Evolutionary conservation across 2,888 invertebrate genomes (phyloP).

Genomic region (Drosophila niveifrons): DNA sequence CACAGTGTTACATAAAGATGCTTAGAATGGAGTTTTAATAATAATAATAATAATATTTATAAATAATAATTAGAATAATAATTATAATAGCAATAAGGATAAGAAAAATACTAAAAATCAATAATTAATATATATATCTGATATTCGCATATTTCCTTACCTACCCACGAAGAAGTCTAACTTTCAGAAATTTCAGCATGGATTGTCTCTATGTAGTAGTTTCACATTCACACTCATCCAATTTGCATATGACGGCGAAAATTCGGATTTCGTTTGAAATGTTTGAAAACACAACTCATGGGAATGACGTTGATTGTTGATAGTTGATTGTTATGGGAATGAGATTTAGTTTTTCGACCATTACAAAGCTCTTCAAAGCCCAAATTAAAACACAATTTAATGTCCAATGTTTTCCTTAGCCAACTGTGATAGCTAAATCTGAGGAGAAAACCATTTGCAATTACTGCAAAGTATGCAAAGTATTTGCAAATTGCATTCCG

Average conservation of each 20-base stretch:
- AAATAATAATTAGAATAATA: too few relatives aligned
- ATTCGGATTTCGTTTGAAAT: slow-evolving; percentile 35
- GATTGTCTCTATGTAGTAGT: slow-evolving; percentile 46
- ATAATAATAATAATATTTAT: too few relatives aligned
- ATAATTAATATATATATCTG: too few relatives aligned
- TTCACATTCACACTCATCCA: slow-evolving; percentile 61
- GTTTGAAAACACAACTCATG: slow-evolving; percentile 45
- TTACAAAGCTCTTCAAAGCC: background rate
- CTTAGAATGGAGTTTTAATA: too few relatives aligned
- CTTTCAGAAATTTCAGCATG: slow-evolving; percentile 14
- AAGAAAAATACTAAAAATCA: too few relatives aligned
- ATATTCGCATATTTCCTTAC: background rate
- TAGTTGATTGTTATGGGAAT: slow-evolving; percentile 49
- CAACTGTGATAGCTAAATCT: background rate
- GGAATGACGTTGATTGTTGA: slow-evolving; percentile 61
- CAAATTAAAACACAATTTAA: background rate
- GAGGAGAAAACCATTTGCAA: slow-evolving; percentile 45
- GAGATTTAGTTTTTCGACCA: background rate
- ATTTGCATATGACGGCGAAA: slow-evolving; percentile 64
- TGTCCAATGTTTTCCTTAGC: background rate
- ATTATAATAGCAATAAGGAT: too few relatives aligned
- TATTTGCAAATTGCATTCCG: slow-evolving; percentile 67
- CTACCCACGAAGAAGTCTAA: slow-evolving; percentile 14
- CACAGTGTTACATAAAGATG: too few relatives aligned
- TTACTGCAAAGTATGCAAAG: slow-evolving; percentile 66